phyloP scores from a whole-genome alignment of 92 coral and sea anemone genomes.

The Pocillopora grandis region DNA sequence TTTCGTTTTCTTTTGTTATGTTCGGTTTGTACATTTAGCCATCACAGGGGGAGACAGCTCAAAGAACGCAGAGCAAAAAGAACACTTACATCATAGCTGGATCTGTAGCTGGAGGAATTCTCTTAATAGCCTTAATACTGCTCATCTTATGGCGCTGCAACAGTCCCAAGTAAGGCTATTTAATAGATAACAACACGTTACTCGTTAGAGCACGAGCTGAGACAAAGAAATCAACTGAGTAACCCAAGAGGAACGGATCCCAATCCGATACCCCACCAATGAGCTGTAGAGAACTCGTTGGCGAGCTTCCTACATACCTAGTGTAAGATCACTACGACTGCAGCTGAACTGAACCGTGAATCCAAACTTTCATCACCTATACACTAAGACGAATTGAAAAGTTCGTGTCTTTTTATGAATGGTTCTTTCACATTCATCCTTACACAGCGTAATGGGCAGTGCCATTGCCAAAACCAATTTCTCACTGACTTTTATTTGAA shows the following conservation, averaged over 20 bases:
- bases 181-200: background rate
- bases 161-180: slow-evolving; percentile 23
- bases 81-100: slow-evolving; percentile 40
- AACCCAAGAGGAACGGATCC: no score
- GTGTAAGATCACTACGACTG: no score
- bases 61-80: background rate
- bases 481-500: no score
- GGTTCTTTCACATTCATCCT: background rate
- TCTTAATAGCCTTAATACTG: slow-evolving; percentile 28
- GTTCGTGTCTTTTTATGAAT: no score
- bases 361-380: no score
- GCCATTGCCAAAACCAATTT: background rate
- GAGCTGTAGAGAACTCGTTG: no score
- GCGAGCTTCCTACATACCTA: no score
- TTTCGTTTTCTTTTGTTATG: background rate
- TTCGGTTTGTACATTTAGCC: slow-evolving; percentile 1
- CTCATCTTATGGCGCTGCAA: slow-evolving; percentile 39
- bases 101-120: slow-evolving; percentile 37
- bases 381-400: no score
- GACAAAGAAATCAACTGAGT: background rate
- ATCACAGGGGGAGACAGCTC: background rate
- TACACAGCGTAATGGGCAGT: background rate
- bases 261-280: no score
- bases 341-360: no score
- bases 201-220: background rate